Base-by-base conservation (phyloP, 2,113 vertebrate species). In the Nerophis ophidion region DNA sequence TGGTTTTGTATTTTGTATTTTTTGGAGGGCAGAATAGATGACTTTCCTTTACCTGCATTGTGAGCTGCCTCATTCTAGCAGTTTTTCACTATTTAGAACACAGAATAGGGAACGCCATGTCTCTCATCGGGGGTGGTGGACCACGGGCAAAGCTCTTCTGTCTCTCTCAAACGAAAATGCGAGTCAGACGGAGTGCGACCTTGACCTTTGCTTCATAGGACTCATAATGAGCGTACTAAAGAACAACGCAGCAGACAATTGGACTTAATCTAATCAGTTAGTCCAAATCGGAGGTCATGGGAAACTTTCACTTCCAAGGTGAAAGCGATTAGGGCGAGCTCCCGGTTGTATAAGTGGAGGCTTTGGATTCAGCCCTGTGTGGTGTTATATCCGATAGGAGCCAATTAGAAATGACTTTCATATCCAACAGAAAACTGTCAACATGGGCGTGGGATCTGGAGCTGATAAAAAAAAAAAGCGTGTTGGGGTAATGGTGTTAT, bases 201-300 rank as follows among this genome's bases (percentile, higher is more conserved):
- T 86, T 86, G 84, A 81, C 74, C 81, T 80, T 81, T 80, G 77
- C 46, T 72, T 71, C 59, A 56, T 68, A 65, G 19, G 45, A 52
- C 46, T 17, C 47, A 44, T 45, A 45, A 81, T 63, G 50, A 70
- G 68, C 46, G 52, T n/a, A 62, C 50, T 62, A 70, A 42, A 45
- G 26, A 76, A 57, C 58, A 77, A 79, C 67, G 79, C 57, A 77
- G 12, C 50, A 61, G 64, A 81, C 74, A 79, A 81, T 67, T 80
- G 60, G 66, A 70, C 40, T 26, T 79, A 79, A 84, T 85, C 79
- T 81, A 81, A 81, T 87, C 81, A 78, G 67, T 63, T 76, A 59
- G 45, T 40, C 58, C 51, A 61, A 75, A 70, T 63, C 34, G 54
- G 53, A 73, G 64, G 72, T 68, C 61, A 51, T 68, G 73, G 63